Evolutionary conservation across 1,140 invertebrate species (phyloP).

Genomic region (Tribolium madens): DNA sequence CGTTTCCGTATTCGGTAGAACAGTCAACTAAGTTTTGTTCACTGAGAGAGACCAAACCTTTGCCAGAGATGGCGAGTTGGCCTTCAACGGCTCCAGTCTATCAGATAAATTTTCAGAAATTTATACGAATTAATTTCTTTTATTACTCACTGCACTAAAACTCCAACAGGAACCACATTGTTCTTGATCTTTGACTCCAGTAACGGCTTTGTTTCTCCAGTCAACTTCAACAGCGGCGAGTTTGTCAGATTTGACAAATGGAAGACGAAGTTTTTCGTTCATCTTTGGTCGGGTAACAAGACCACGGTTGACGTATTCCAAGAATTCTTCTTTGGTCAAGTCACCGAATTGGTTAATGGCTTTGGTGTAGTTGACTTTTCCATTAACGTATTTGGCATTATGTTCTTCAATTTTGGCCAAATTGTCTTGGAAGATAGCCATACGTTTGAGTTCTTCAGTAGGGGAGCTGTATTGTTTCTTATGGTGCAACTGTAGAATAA

Average conservation of each 20-base stretch:
- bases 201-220: slow-evolving; percentile 70
- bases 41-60: slow-evolving; percentile 87
- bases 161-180: slow-evolving; percentile 69
- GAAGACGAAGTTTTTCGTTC: not conserved
- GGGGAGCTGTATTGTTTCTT: slow-evolving; percentile 74
- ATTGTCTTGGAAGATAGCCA: slow-evolving; percentile 65
- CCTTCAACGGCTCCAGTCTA: slow-evolving; percentile 94
- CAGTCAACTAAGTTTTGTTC: slow-evolving; percentile 99
- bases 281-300: slow-evolving; percentile 64
- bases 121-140: not conserved
- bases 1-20: slow-evolving; percentile 87
- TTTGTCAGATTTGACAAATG: slow-evolving; percentile 11
- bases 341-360: slow-evolving; percentile 24
- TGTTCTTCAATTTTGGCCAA: slow-evolving; percentile 12
- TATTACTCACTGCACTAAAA: slow-evolving; percentile 65
- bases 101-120: slow-evolving; percentile 6
- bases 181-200: slow-evolving; percentile 56
- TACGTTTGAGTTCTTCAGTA: slow-evolving; percentile 79
- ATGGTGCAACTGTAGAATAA: slow-evolving; percentile 72
- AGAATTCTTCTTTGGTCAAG: slow-evolving; percentile 16
- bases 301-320: slow-evolving; percentile 71
- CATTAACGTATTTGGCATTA: slow-evolving; percentile 14
- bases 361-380: slow-evolving; percentile 11
- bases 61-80: slow-evolving; percentile 88
- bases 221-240: slow-evolving; percentile 45